Conservation (phyloP, 2,797 vertebrate genomes). For the Lagodon rhomboides region DNA sequence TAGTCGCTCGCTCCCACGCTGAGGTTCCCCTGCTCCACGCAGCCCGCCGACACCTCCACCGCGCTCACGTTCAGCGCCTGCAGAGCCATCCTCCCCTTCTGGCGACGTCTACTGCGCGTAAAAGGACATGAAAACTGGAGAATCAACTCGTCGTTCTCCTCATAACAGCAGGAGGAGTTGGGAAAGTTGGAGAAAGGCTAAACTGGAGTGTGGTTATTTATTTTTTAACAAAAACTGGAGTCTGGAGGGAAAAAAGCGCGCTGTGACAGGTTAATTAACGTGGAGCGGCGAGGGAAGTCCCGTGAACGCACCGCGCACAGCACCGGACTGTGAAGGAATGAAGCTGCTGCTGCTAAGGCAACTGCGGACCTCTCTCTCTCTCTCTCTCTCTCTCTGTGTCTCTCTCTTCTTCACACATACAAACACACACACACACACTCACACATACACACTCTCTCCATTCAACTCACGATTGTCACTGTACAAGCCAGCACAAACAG, state of each 20-base stretch:
- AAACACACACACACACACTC: background rate
- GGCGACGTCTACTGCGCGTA: background rate
- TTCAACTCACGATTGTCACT: constrained; percentile 46
- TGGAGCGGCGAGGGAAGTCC: constrained; percentile 11
- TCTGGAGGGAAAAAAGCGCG: background rate
- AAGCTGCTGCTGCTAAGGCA: constrained; percentile 70
- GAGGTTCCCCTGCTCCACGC: constrained; percentile 63
- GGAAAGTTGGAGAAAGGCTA: constrained; percentile 15
- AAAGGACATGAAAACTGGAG: background rate
- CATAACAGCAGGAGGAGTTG: constrained; percentile 35
- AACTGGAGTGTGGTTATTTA: background rate
- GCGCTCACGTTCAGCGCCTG: constrained; percentile 60
- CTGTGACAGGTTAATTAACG: background rate
- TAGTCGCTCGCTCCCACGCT: constrained; percentile 58
- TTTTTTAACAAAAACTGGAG: background rate
- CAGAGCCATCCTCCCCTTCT: constrained; percentile 51
- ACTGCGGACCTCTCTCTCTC: constrained; percentile 44
- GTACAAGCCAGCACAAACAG: constrained; percentile 4
- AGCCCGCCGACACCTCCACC: constrained; percentile 38
- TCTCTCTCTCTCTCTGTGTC: constrained; percentile 17
- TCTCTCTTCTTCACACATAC: constrained; percentile 5
- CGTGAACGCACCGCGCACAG: background rate
- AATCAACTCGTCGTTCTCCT: constrained; percentile 42
- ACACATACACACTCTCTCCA: background rate
- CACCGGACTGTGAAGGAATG: constrained; percentile 75